Evolutionary conservation across 1,140 invertebrate genomes (phyloP), one percentile per base, ranked within the genome.

Genomic region (Penaeus vannamei): DNA sequence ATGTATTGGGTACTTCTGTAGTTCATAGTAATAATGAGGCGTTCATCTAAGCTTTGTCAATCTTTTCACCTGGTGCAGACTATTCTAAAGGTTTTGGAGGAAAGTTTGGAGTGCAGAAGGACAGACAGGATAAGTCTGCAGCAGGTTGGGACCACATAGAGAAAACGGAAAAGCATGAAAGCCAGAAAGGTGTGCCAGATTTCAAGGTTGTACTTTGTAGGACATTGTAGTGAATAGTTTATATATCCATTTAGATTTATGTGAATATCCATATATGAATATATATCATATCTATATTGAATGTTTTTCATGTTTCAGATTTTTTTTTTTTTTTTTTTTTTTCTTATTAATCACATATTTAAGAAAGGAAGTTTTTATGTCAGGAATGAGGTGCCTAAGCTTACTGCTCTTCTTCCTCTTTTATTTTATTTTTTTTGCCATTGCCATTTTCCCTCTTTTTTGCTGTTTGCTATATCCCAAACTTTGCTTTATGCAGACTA

Each of bases 401-500:
- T 53, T 53, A 53, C 0, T 53, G 46, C 53, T 17, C 17, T 53
- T 53, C 14, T 53, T 53, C 14, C 14, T 17, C 8, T 17, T 53
- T 53, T 53, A n/a, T n/a, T n/a, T n/a, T n/a, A n/a, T 53, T 53
- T 53, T 53, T 53, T 53, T 72, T 36, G 32, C n/a, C 1, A 82
- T 36, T 53, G 46, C 46, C 14, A 36, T 8, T 20, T n/a, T 7
- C 7, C 22, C 29, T 23, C 29, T 32, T 26, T 26, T 62, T 62
- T 85, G 26, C 66, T 81, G 7, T 46, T 26, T 81, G 36, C 14
- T 60, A 46, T 46, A 81, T 42, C 22, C 17, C n/a, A 53, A 53
- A n/a, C 62, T 26, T 80, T 22, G 12, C 29, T 42, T 77, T n/a
- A n/a, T 79, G n/a, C 83, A 96, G 96, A 97, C 92, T 96, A 97